Base-by-base conservation (phyloP, 1,140 invertebrate genomes). In the Euura saliciscinereae region DNA sequence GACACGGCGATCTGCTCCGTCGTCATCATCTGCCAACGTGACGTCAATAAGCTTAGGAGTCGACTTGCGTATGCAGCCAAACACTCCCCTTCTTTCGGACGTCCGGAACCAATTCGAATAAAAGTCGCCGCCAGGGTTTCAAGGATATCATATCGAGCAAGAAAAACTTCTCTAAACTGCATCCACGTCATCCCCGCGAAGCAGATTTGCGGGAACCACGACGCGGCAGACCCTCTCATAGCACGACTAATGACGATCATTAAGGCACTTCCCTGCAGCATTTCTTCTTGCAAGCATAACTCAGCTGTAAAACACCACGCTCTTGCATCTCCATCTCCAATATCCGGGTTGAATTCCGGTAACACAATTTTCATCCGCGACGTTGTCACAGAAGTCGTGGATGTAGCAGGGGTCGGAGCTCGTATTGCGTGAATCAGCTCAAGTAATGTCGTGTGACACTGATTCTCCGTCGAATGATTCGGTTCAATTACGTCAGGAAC, bases 81-180 rank as follows among this genome's bases (percentile, higher is more conserved):
- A 70, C 43, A 64, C 65, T 70, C 45, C 2, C 64, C 69, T 65
- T 64, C 69, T 3, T 68, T 75, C 28, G 13, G 67, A 44, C 28
- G 68, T 46, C 44, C 72, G 7, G 10, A 46, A 44, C 67, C 42
- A 43, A 76, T 46, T n/a, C 43, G 70, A 51, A 51, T 71, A 7
- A 76, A 28, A n/a, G 66, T 67, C 28, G 72, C 51, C 7, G 75
- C 75, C 8, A 72, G 68, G 51, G 73, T 75, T n/a, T 71, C 72
- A 13, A 67, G 8, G 4, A 44, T 44, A 43, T 70, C 72, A 59
- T 43, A 76, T 66, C 59, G 72, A 10, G 71, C 28, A 11, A 65
- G 7, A n/a, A 76, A 76, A 44, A 73, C 28, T 59, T 64, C 70
- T 70, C 73, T 75, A 44, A 74, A 74, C 65, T 75, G 46, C 59